Conservation (phyloP, 35 echinoderm and acorn worm species). For the Ophiothrix spiculata region DNA sequence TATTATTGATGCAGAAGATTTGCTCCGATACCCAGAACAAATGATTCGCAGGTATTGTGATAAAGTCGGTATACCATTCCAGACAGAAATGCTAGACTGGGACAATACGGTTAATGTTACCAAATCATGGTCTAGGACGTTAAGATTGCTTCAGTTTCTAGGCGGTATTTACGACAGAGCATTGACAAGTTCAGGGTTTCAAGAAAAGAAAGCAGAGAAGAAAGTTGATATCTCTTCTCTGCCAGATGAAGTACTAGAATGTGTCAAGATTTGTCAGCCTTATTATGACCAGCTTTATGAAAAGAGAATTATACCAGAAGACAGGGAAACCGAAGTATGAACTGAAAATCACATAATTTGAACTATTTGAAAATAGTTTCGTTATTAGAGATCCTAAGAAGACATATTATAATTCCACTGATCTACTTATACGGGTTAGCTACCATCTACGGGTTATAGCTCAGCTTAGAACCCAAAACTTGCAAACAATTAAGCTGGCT, state of each 20-base stretch:
- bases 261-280: conserved; percentile 25
- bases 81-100: conserved; percentile 42
- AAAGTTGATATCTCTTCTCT: conserved; percentile 7
- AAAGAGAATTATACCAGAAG: conserved; percentile 33
- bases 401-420: too few relatives aligned
- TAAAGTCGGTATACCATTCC: conserved; percentile 50
- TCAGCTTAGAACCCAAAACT: too few relatives aligned
- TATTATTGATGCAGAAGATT: conserved; percentile 15
- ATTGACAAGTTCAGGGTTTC: conserved; percentile 10
- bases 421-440: too few relatives aligned
- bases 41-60: conserved; percentile 66
- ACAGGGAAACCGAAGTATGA: conserved; percentile 34
- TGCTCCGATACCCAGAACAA: conserved; percentile 34
- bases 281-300: conserved; percentile 28
- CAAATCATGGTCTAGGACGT: conserved; percentile 27
- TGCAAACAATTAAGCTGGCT: too few relatives aligned
- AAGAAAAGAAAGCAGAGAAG: neutral
- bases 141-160: conserved; percentile 12
- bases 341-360: too few relatives aligned
- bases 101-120: conserved; percentile 29
- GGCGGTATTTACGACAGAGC: conserved; percentile 30
- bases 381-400: too few relatives aligned
- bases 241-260: conserved; percentile 9
- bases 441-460: too few relatives aligned
- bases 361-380: too few relatives aligned